Evolutionary conservation across 2,113 vertebrate species (phyloP), one percentile per base, ranked within the genome.

Genomic region (Otis tarda): DNA sequence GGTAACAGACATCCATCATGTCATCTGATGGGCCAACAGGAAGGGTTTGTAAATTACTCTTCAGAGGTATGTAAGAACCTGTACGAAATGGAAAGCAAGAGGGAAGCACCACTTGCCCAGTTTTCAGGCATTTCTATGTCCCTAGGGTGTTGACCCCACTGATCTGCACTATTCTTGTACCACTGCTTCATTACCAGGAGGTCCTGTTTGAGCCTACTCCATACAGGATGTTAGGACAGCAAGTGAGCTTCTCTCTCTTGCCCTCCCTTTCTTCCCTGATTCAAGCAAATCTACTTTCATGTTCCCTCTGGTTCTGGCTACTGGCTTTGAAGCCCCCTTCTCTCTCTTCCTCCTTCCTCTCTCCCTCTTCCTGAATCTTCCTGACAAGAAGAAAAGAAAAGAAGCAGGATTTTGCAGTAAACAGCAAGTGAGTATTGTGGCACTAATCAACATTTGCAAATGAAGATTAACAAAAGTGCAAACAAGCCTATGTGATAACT

Each of bases 381-480:
- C 92, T 91, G 84, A 75, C 68, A 91, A 41, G 83, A 93, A 63
- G 49, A 90, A 68, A 89, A 93, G 53, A 87, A 78, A 69, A 76
- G 68, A 91, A 90, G 16, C 49, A 35, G 57, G 43, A 71, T 96
- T 88, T 96, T 90, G 80, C 87, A 52, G 64, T 88, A 94, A 94
- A 94, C 61, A 93, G 82, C 53, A 57, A 96, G 94, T 93, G 91
- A 90, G 69, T 91, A 96, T 94, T 85, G 67, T 60, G 84, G 76
- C 61, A 86, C 74, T 96, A 97, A 97, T 97, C 59, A 82, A 73
- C 93, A 95, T 96, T 97, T 97, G 87, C 73, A 98, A 97, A 97
- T 82, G 89, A 97, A 98, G 94, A 98, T 97, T 96, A 98, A 98
- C 88, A 85, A 90, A 97, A 90, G 55, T 84, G 94, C 94, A 97